Conservation (phyloP, 2,797 vertebrate species). For the Ataeniobius toweri region DNA sequence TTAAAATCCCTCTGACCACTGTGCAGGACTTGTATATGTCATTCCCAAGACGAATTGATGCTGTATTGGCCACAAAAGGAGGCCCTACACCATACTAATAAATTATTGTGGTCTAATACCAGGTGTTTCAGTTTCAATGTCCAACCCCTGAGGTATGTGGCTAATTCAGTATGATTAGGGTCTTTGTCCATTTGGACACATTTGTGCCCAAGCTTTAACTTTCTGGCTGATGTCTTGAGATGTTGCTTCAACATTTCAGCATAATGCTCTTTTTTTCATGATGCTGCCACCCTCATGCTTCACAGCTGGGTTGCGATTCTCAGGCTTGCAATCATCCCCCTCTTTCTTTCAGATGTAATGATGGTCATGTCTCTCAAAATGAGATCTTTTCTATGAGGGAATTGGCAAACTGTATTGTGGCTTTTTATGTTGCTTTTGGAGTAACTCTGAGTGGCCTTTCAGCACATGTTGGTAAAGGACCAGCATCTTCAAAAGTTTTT, state of each 20-base stretch:
- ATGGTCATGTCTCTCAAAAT: no score
- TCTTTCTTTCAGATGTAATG: background rate
- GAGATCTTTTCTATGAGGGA: no score
- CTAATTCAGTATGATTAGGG: background rate
- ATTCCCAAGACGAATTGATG: no score
- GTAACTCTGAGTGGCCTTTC: background rate
- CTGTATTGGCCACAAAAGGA: no score
- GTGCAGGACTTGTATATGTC: no score
- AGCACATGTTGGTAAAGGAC: background rate
- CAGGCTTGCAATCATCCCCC: background rate
- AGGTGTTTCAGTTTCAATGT: no score
- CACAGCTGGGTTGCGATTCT: background rate
- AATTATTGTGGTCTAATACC: no score
- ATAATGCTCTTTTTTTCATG: background rate
- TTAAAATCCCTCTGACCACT: no score
- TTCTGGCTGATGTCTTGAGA: background rate
- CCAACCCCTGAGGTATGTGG: background rate
- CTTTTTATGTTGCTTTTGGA: no score
- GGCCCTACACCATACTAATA: no score
- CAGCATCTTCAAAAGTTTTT: background rate
- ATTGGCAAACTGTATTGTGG: no score
- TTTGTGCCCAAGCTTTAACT: background rate
- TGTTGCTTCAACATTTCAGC: background rate
- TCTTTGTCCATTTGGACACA: background rate
- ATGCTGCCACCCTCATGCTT: background rate